Evolutionary conservation across 2,888 invertebrate genomes (phyloP).

Genomic region (Branchellion lobata): DNA sequence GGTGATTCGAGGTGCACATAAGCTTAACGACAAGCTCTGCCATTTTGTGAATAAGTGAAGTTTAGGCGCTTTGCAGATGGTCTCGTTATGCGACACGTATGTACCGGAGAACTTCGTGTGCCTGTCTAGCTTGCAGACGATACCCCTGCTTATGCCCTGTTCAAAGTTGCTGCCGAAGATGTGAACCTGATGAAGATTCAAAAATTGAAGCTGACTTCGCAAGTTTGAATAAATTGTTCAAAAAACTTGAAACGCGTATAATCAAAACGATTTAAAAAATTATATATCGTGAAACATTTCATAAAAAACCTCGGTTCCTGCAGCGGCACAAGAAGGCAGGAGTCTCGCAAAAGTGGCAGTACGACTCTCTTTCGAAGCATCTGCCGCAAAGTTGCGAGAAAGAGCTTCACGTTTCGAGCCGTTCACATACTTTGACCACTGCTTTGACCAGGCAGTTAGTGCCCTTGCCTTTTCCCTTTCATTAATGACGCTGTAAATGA

Average conservation of each 20-base stretch:
- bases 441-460: slow-evolving; percentile 50
- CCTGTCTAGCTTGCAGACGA: slow-evolving; percentile 49
- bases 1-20: too few species aligned
- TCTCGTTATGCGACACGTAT: slow-evolving; percentile 47
- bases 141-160: slow-evolving; percentile 25
- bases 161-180: slow-evolving; percentile 36
- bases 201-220: too few species aligned
- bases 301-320: not conserved
- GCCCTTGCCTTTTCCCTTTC: slow-evolving; percentile 48
- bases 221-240: too few species aligned
- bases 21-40: too few species aligned
- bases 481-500: slow-evolving; percentile 51
- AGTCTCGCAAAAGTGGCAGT: slow-evolving; percentile 13
- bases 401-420: slow-evolving; percentile 43
- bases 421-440: slow-evolving; percentile 51
- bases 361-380: too few species aligned
- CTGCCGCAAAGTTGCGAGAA: not conserved
- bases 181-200: too few species aligned
- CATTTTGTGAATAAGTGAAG: too few species aligned
- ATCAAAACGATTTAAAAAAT: not conserved
- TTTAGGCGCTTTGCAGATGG: slow-evolving; percentile 49
- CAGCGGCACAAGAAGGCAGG: not conserved
- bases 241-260: too few species aligned
- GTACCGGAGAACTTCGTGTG: not conserved
- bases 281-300: not conserved